Evolutionary conservation across 2,113 vertebrate species (phyloP), one percentile per base, ranked within the genome.

Genomic region (Ellobius talpinus): DNA sequence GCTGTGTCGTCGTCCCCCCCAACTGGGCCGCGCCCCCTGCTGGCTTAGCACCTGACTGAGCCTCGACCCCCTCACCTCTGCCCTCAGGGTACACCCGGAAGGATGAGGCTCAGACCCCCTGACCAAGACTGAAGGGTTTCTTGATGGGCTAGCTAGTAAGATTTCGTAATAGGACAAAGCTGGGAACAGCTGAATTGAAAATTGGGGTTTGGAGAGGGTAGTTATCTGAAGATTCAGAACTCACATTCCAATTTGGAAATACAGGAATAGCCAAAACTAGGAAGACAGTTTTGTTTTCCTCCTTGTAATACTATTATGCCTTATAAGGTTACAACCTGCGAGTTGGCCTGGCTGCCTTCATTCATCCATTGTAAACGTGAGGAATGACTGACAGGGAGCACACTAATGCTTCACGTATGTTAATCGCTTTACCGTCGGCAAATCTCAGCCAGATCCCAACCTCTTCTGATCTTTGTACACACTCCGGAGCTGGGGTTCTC

Each of bases 291-390:
- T 97, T 94, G 92, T 61, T 89, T 42, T 79, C 74, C 92, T 19
- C 68, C 76, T 88, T 68, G 47, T 66, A 92, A 93, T 95, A 92
- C 72, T 70, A 21, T 94, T 95, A 87, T 92, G 97, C 97, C 96
- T 96, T 97, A 96, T 96, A 97, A 98, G 96, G 97, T 88, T 94
- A 96, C 63, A 97, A 97, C 97, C 97, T 96, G 97, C 97, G 93
- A 97, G 98, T 94, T 88, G 87, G 94, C 94, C 93, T 89, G 55
- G 61, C 68, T 81, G 97, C 85, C 63, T 93, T 78, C 79, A 12
- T 81, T 94, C 88, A 82, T 42, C 86, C 90, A 89, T 65, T 70
- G 89, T 91, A 76, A 97, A 97, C 86, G 90, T 94, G 94, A 94
- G 89, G 79, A 55, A 50, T 97, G 95, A 91, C 94, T 94, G 96